A percentile compares a stretch with the other conserved stretches of the same genome.
These are phyloP conservation scores for Otis tarda DNA, from an alignment of 2,113 vertebrate genomes.

Conservation along the genomic window DNA sequence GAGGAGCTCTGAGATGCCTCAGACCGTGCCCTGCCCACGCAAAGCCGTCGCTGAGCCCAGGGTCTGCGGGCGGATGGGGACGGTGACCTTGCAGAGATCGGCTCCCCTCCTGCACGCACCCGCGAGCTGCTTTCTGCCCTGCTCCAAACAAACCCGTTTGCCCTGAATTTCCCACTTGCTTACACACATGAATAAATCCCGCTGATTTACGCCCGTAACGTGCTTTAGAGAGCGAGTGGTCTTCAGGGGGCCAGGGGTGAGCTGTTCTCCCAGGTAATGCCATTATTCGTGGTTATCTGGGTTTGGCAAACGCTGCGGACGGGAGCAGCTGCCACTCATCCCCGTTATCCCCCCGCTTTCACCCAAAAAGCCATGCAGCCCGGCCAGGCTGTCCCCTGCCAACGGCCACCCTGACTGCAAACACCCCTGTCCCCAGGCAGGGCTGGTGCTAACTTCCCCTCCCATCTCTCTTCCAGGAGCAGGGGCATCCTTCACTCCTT, in stretches of 20 bases:
- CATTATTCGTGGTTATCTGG: not conserved
- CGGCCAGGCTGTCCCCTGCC: not conserved
- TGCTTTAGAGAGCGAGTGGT: not conserved
- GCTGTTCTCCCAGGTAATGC: not conserved
- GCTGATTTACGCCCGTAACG: not conserved
- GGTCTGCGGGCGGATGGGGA: not conserved
- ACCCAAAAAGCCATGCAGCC: not conserved
- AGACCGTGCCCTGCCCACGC: not conserved
- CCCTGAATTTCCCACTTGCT: not conserved
- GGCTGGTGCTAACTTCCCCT: not conserved
- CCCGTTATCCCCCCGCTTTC: not conserved
- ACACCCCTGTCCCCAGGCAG: not conserved
- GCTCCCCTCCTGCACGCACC: not conserved
- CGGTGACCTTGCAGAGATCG: not conserved
- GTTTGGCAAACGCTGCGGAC: accelerated
- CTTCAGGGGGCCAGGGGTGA: not conserved
- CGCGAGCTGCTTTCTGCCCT: not conserved
- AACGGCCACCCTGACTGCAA: not conserved
- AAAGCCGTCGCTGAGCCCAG: not conserved
- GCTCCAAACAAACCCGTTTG: not conserved
- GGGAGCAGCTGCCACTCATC: accelerated
- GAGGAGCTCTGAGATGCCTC: not conserved
- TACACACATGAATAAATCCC: not conserved
- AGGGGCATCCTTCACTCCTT: constrained; percentile 92
- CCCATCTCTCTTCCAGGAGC: constrained; percentile 74